Evolutionary conservation across 2,888 invertebrate species (phyloP).

Genomic region (Calameuta idolon): DNA sequence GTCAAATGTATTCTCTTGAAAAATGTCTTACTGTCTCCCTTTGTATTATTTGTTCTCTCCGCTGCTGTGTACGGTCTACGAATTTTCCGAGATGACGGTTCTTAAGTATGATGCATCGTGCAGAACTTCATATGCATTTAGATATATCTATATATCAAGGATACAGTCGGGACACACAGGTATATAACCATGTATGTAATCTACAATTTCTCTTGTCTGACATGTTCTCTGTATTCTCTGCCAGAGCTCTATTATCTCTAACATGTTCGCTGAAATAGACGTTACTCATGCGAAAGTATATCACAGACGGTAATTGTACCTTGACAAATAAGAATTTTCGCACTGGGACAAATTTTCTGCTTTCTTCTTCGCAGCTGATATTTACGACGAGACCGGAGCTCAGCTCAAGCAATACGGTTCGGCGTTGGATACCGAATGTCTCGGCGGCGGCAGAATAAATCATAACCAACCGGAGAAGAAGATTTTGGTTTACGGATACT

Average conservation of each 20-base stretch:
- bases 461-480: constrained; percentile 82
- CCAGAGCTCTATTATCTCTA: background rate
- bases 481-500: constrained; percentile 93
- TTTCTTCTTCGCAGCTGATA: constrained; percentile 74
- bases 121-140: background rate
- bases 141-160: background rate
- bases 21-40: background rate
- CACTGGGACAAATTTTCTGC: constrained; percentile 8
- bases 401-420: constrained; percentile 64
- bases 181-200: background rate
- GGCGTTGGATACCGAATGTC: constrained; percentile 80
- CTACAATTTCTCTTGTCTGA: background rate
- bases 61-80: background rate
- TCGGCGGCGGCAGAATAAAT: constrained; percentile 93
- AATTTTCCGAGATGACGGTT: background rate
- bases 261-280: background rate
- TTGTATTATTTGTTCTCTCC: background rate
- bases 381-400: constrained; percentile 75
- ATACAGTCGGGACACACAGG: background rate
- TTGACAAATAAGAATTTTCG: background rate
- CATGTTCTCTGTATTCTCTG: background rate
- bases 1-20: background rate
- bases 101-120: background rate
- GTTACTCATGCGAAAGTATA: background rate
- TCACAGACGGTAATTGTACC: background rate